A percentile compares a stretch with the other conserved stretches of the same genome.
phyloP scores from a whole-genome alignment of 2,113 vertebrate species.

The Beaufortia kweichowensis region DNA sequence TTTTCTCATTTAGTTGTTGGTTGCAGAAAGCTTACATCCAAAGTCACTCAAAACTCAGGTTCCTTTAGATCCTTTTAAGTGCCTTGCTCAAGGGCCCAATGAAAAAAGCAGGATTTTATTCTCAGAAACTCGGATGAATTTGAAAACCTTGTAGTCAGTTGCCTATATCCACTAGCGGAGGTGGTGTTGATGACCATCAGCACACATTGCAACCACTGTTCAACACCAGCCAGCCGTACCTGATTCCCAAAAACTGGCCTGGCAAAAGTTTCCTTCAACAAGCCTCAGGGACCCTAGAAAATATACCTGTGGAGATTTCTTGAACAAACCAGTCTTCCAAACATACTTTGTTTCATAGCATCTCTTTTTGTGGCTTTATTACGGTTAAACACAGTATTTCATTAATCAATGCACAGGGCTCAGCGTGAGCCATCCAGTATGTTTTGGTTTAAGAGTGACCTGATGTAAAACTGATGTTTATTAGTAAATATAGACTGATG shows the following conservation, averaged over 20 bases:
- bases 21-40: not conserved
- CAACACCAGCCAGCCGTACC: conserved; percentile 10
- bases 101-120: not conserved
- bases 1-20: not conserved
- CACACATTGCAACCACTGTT: conserved; percentile 16
- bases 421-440: conserved; percentile 5
- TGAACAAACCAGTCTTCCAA: conserved; percentile 46
- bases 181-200: not conserved
- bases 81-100: conserved; percentile 10
- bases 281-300: conserved; percentile 44
- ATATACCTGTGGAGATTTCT: conserved; percentile 40
- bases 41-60: not conserved
- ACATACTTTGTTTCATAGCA: conserved; percentile 15
- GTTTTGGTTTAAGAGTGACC: conserved; percentile 12
- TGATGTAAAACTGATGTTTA: not conserved
- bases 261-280: not conserved
- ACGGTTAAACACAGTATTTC: conserved; percentile 34
- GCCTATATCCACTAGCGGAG: not conserved
- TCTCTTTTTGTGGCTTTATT: not conserved
- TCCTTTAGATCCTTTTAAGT: not conserved
- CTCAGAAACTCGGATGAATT: not conserved
- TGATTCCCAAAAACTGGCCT: conserved; percentile 2
- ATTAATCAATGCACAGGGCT: conserved; percentile 31
- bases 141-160: not conserved
- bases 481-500: not conserved